A percentile compares a stretch with the other conserved stretches of the same genome.
Conservation (phyloP, 2,113 vertebrate species). For the Hassar affinis region DNA sequence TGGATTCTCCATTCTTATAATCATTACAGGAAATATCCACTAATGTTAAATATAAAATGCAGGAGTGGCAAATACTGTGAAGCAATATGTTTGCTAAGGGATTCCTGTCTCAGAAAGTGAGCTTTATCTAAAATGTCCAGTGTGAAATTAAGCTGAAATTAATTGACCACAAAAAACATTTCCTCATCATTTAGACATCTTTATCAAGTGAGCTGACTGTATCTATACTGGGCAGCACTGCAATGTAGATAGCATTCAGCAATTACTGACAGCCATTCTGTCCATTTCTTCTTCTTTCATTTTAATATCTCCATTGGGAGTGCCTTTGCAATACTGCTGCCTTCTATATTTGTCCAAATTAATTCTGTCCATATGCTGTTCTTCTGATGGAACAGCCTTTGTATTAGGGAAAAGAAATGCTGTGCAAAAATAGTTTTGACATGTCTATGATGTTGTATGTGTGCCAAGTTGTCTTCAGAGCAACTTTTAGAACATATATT, state of each 20-base stretch:
- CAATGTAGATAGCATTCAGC: background rate
- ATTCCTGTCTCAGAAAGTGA: background rate
- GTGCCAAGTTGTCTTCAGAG: background rate
- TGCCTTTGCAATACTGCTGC: background rate
- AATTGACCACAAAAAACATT: background rate
- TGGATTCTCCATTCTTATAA: background rate
- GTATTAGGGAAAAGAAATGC: background rate
- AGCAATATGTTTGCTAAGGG: background rate
- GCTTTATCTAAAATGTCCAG: background rate
- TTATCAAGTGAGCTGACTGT: background rate
- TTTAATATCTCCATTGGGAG: background rate
- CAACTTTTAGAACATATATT: conserved; percentile 13
- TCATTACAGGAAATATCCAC: background rate
- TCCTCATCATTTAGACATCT: background rate
- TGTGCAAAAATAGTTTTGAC: background rate
- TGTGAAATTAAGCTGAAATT: background rate
- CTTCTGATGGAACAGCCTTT: background rate
- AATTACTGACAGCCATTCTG: background rate
- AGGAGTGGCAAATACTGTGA: background rate
- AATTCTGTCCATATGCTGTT: conserved; percentile 9
- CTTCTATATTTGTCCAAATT: background rate
- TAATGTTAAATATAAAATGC: too few relatives aligned
- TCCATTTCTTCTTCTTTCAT: background rate
- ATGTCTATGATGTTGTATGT: background rate
- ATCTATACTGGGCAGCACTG: background rate